Evolutionary conservation across 1,140 invertebrate species (phyloP).

Genomic region (Drosophila jambulina): DNA sequence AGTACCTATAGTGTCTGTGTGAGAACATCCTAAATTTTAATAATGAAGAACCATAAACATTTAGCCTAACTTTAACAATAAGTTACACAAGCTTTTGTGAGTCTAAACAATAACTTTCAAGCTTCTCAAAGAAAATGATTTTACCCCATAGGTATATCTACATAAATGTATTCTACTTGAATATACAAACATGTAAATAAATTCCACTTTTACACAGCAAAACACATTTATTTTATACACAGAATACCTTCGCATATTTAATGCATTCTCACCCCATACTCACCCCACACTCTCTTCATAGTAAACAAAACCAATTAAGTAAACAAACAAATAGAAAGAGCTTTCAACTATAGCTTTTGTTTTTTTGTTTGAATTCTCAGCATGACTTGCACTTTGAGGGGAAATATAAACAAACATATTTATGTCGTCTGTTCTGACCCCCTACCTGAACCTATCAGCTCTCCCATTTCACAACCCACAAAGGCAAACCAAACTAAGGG

Average conservation of each 20-base stretch:
- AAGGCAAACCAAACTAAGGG: neutral
- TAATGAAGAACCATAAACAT: neutral
- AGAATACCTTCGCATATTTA: neutral
- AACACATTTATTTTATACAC: neutral
- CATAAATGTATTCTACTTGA: neutral
- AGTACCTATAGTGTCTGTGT: too few species aligned
- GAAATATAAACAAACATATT: neutral
- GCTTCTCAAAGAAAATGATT: neutral
- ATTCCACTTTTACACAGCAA: neutral
- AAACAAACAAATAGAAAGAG: constrained; percentile 2
- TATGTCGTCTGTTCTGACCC: neutral
- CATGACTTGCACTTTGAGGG: neutral
- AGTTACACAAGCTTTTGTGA: neutral
- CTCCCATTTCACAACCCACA: neutral
- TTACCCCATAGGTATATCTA: neutral
- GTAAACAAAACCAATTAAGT: neutral
- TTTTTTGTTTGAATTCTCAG: neutral
- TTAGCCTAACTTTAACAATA: too few species aligned
- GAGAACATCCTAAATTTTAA: neutral
- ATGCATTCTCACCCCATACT: neutral
- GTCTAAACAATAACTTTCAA: neutral
- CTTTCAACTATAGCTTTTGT: neutral
- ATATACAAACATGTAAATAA: neutral
- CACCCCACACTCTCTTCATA: neutral
- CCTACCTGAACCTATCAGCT: neutral